Evolutionary conservation across 2,888 invertebrate species (phyloP).

Genomic region (Rotaria magnacalcarata): DNA sequence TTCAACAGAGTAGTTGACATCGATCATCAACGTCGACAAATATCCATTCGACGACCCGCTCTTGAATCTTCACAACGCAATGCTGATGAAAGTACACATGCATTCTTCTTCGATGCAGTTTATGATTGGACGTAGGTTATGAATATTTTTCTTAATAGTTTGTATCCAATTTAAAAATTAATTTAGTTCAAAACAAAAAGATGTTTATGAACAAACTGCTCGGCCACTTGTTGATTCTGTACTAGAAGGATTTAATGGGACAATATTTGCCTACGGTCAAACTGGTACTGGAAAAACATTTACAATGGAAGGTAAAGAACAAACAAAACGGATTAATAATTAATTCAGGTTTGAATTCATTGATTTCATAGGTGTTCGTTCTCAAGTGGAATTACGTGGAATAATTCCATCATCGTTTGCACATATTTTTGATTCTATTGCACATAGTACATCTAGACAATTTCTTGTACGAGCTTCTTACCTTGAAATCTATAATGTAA

Average conservation of each 20-base stretch:
- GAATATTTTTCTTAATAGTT: slow-evolving; percentile 59
- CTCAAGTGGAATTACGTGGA: slow-evolving; percentile 60
- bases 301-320: slow-evolving; percentile 72
- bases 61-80: slow-evolving; percentile 59
- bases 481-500: slow-evolving; percentile 72
- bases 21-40: slow-evolving; percentile 61
- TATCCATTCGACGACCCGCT: slow-evolving; percentile 3
- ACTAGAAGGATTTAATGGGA: slow-evolving; percentile 83
- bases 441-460: slow-evolving; percentile 64
- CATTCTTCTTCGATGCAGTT: slow-evolving; percentile 77
- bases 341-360: too few species aligned
- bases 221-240: slow-evolving; percentile 63
- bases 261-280: slow-evolving; percentile 86
- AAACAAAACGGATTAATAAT: neutral
- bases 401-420: slow-evolving; percentile 66
- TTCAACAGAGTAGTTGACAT: slow-evolving; percentile 38
- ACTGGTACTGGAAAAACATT: slow-evolving; percentile 77
- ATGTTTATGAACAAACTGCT: slow-evolving; percentile 47
- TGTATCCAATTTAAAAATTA: neutral
- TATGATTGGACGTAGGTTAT: slow-evolving; percentile 75
- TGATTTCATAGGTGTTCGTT: slow-evolving; percentile 48
- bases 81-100: slow-evolving; percentile 63
- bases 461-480: slow-evolving; percentile 74
- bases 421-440: slow-evolving; percentile 66
- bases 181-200: slow-evolving; percentile 42